phyloP scores from a whole-genome alignment of 2,113 vertebrate genomes.

The Gymnogyps californianus region DNA sequence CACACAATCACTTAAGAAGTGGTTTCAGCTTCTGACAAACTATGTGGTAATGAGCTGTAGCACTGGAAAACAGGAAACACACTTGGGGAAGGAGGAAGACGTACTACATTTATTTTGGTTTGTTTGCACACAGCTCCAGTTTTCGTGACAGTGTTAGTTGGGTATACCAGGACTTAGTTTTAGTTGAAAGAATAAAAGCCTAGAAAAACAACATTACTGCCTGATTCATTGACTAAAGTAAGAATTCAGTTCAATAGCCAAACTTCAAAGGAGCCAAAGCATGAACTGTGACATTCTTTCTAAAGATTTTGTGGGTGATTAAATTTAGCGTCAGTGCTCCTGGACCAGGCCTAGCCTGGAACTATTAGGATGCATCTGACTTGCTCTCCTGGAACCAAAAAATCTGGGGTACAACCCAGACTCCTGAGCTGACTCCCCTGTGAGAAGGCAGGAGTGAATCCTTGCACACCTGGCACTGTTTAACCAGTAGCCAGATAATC shows the following conservation, averaged over 20 bases:
- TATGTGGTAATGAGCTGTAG: not conserved
- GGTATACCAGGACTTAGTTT: not conserved
- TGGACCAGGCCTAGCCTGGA: not conserved
- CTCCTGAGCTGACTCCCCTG: not conserved
- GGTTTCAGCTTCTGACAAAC: not conserved
- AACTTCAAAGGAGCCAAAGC: not conserved
- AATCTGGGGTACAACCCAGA: not conserved
- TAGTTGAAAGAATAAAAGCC: not conserved
- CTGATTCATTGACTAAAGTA: not conserved
- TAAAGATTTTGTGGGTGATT: not conserved
- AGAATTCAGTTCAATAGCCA: not conserved
- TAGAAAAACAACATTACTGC: not conserved
- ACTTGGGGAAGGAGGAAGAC: not conserved
- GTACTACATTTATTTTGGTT: not conserved
- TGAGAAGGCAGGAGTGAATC: not conserved
- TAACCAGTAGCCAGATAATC: not conserved
- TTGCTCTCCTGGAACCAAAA: not conserved
- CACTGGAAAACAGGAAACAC: constrained; percentile 25
- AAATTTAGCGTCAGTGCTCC: not conserved
- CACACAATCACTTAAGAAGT: not conserved
- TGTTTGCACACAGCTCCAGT: not conserved
- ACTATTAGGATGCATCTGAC: not conserved
- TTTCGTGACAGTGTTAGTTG: not conserved
- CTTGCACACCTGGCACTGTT: not conserved
- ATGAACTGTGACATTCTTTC: not conserved